Percentiles rank a stretch among this genome's conserved stretches.
phyloP scores from a whole-genome alignment of 2,797 vertebrate species.

The Champsocephalus esox region DNA sequence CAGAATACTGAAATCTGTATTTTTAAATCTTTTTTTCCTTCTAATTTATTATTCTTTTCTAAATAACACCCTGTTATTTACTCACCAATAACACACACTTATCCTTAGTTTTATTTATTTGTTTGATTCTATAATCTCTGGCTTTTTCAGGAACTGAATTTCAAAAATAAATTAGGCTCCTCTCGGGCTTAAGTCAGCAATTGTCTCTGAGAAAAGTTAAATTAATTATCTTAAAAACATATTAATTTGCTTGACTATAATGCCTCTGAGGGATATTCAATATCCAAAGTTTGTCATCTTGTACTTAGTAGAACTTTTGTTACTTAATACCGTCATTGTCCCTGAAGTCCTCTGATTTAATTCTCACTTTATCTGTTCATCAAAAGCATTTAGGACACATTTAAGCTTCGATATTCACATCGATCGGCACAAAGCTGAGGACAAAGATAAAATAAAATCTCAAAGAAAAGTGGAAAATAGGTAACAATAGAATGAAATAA shows the following conservation, averaged over 20 bases:
- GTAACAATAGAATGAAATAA: background rate
- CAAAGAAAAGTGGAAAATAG: background rate
- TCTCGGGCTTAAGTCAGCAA: too few relatives aligned
- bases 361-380: conserved; percentile 38
- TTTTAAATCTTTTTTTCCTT: too few relatives aligned
- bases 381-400: conserved; percentile 22
- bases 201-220: conserved; percentile 36
- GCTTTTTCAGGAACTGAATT: too few relatives aligned
- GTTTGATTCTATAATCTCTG: too few relatives aligned
- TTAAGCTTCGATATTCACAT: conserved; percentile 33
- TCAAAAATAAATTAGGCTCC: too few relatives aligned
- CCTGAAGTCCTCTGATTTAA: conserved; percentile 38
- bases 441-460: background rate
- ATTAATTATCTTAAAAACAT: conserved; percentile 46
- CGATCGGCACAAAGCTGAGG: conserved; percentile 4
- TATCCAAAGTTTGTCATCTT: conserved; percentile 18
- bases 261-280: conserved; percentile 47
- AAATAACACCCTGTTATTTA: too few relatives aligned
- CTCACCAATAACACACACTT: too few relatives aligned
- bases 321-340: conserved; percentile 44
- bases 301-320: conserved; percentile 31
- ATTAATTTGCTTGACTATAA: conserved; percentile 24
- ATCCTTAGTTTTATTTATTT: too few relatives aligned
- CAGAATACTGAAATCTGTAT: too few relatives aligned
- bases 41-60: too few relatives aligned